phyloP scores from a whole-genome alignment of 2,797 vertebrate genomes.

The Chelon auratus region DNA sequence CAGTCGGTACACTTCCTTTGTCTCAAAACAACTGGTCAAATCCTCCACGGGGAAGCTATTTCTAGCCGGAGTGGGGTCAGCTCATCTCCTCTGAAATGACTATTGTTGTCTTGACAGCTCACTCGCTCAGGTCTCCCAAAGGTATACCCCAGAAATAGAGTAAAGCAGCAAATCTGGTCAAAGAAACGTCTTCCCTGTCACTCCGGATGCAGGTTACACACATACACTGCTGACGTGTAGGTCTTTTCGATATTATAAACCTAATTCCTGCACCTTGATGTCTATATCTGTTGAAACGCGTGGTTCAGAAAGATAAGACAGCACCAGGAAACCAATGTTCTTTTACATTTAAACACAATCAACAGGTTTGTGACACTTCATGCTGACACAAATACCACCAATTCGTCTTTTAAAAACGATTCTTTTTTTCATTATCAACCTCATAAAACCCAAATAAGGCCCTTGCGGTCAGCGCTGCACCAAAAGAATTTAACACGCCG shows the following conservation, averaged over 20 bases:
- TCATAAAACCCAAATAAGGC: slow-evolving; percentile 1
- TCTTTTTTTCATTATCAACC: slow-evolving; percentile 1
- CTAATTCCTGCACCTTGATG: neutral
- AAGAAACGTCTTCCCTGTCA: slow-evolving; percentile 19
- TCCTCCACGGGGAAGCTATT: slow-evolving; percentile 42
- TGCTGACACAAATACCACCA: neutral
- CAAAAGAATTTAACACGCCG: too few species aligned
- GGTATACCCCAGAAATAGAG: slow-evolving; percentile 52
- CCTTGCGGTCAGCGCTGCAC: too few species aligned
- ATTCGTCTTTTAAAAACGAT: neutral
- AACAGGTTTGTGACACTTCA: slow-evolving; percentile 3
- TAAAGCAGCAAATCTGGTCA: slow-evolving; percentile 24
- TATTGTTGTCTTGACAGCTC: slow-evolving; percentile 67
- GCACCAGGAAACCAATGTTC: neutral
- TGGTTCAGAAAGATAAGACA: slow-evolving; percentile 6
- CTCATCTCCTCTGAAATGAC: slow-evolving; percentile 40
- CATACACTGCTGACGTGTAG: neutral
- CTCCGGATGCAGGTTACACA: neutral
- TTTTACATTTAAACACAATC: slow-evolving; percentile 8
- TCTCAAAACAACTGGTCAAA: slow-evolving; percentile 48
- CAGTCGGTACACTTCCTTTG: slow-evolving; percentile 19
- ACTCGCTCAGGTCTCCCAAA: slow-evolving; percentile 62
- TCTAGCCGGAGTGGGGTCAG: slow-evolving; percentile 55
- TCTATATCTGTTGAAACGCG: neutral
- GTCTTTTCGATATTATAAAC: neutral